Conservation (phyloP, 2,888 invertebrate genomes). For the Andrena camellia region DNA sequence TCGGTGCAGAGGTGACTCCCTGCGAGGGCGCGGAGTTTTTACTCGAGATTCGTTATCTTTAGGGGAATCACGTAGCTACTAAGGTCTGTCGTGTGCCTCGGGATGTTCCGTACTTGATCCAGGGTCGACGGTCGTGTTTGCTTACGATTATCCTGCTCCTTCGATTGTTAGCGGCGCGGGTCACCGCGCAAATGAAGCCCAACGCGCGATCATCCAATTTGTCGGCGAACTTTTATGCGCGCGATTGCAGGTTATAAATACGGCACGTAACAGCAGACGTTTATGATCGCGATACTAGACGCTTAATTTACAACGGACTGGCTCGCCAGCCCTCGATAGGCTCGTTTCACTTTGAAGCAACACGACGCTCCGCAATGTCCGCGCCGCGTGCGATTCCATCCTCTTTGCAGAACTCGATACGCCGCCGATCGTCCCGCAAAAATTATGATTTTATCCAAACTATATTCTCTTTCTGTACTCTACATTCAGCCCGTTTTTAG, state of each 20-base stretch:
- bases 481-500: no score
- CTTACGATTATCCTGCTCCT: slow-evolving; percentile 11
- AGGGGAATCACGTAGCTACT: neutral
- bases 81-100: neutral
- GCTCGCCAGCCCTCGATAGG: slow-evolving; percentile 13
- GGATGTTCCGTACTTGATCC: neutral
- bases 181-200: slow-evolving; percentile 37
- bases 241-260: slow-evolving; percentile 67
- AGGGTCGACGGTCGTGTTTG: neutral
- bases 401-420: neutral
- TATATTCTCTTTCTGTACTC: no score
- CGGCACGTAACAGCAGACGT: slow-evolving; percentile 64
- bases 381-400: no score
- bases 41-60: neutral
- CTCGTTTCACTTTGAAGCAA: slow-evolving; percentile 19
- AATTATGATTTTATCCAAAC: no score
- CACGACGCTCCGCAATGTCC: slow-evolving; percentile 18
- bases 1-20: no score
- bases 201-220: slow-evolving; percentile 67
- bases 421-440: neutral
- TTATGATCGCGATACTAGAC: slow-evolving; percentile 64
- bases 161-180: slow-evolving; percentile 37
- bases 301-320: slow-evolving; percentile 61
- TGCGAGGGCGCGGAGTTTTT: neutral
- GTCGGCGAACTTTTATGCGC: slow-evolving; percentile 68